phyloP scores from a whole-genome alignment of 2,888 invertebrate genomes.

The Drosophila subsilvestris region DNA sequence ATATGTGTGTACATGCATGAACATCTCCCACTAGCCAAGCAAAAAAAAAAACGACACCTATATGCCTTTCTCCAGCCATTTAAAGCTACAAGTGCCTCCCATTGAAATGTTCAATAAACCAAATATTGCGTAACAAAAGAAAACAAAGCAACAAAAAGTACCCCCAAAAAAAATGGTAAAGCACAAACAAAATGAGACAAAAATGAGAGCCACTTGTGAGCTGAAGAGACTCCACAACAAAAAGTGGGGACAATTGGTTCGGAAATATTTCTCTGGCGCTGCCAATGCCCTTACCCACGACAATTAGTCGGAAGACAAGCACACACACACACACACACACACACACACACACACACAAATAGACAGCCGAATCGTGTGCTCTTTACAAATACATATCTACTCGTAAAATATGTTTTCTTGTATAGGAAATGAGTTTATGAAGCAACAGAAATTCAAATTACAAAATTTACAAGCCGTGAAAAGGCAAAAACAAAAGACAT shows the following conservation, averaged over 20 bases:
- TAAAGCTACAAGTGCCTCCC: conserved; percentile 56
- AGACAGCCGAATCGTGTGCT: conserved; percentile 3
- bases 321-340: too few relatives aligned
- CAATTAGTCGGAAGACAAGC: conserved; percentile 56
- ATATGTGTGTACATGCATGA: not conserved
- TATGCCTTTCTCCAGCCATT: conserved; percentile 61
- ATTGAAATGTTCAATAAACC: conserved; percentile 49
- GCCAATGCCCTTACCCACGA: conserved; percentile 57
- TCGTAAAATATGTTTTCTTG: conserved; percentile 13
- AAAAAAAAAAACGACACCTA: conserved; percentile 7
- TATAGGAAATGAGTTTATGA: conserved; percentile 58
- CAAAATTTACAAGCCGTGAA: conserved; percentile 64
- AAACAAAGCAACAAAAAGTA: conserved; percentile 24
- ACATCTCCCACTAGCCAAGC: not conserved
- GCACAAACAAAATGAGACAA: conserved; percentile 20
- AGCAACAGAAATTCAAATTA: conserved; percentile 68
- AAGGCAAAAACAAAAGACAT: conserved; percentile 20
- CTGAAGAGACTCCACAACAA: conserved; percentile 26
- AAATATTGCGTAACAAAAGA: conserved; percentile 59
- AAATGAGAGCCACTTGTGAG: conserved; percentile 45
- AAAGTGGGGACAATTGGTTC: conserved; percentile 32
- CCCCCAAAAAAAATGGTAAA: conserved; percentile 4
- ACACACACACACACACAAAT: too few relatives aligned
- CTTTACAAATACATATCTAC: not conserved
- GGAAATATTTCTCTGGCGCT: conserved; percentile 30